Conservation (phyloP, 2,113 vertebrate genomes). For the Xiphophorus hellerii region DNA sequence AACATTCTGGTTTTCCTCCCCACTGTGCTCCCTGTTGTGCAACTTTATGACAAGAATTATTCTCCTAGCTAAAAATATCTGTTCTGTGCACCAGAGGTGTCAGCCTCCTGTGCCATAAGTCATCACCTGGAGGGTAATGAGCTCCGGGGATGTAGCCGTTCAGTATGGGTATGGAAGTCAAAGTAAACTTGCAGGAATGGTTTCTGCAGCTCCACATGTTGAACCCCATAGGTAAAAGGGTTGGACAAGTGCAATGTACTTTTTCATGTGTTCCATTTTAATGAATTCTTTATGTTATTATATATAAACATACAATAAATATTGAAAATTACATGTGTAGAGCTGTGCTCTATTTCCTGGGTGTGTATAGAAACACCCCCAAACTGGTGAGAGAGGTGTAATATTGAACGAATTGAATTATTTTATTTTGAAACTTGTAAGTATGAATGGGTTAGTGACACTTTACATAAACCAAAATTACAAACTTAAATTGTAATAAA, state of each 20-base stretch:
- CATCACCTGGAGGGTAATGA: conserved; percentile 41
- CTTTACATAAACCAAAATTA: neutral
- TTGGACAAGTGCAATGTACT: neutral
- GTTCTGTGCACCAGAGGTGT: conserved; percentile 15
- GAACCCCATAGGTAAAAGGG: neutral
- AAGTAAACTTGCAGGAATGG: conserved; percentile 8
- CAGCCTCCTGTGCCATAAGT: conserved; percentile 30
- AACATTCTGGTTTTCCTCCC: conserved; percentile 33
- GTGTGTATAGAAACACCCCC: neutral
- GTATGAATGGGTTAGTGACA: neutral
- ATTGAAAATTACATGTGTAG: neutral
- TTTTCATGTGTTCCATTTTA: neutral
- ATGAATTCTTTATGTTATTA: too few relatives aligned
- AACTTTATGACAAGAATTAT: conserved; percentile 65
- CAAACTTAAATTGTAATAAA: too few relatives aligned
- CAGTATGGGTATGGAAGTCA: conserved; percentile 25
- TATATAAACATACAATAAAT: too few relatives aligned
- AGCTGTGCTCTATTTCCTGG: neutral
- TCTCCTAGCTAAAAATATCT: conserved; percentile 37
- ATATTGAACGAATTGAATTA: neutral
- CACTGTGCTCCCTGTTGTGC: conserved; percentile 40
- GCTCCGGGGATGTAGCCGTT: conserved; percentile 4
- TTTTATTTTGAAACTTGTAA: neutral
- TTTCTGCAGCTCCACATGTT: neutral
- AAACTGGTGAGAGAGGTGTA: neutral